Conservation (phyloP, 2,797 vertebrate species). For the Meda fulgida region DNA sequence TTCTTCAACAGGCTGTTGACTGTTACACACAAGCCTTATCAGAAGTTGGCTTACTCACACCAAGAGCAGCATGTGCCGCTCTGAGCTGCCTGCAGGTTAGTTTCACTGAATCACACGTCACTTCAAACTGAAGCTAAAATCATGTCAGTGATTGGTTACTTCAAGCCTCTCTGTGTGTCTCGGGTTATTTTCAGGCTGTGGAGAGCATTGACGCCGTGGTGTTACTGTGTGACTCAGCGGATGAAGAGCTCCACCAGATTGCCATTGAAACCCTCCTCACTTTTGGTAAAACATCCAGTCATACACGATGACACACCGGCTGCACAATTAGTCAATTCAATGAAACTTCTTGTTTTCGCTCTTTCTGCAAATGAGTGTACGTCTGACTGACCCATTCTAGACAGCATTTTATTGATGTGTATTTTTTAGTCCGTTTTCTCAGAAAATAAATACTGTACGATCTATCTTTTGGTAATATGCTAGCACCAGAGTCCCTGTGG, state of each 20-base stretch:
- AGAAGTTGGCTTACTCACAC: slow-evolving; percentile 84
- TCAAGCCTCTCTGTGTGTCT: background rate
- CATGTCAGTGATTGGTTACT: slow-evolving; percentile 2
- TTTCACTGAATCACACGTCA: background rate
- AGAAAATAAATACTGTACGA: background rate
- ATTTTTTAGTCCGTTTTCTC: background rate
- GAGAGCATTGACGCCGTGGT: slow-evolving; percentile 92
- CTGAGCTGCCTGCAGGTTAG: slow-evolving; percentile 91
- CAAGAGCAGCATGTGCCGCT: slow-evolving; percentile 90
- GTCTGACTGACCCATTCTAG: background rate
- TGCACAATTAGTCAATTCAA: background rate
- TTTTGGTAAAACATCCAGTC: slow-evolving; percentile 80
- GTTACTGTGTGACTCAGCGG: slow-evolving; percentile 88
- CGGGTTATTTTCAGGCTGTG: slow-evolving; percentile 77
- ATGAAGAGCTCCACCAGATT: slow-evolving; percentile 89
- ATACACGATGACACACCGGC: background rate
- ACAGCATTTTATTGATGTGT: background rate
- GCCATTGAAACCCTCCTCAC: slow-evolving; percentile 93
- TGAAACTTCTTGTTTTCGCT: background rate
- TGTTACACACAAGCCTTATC: slow-evolving; percentile 91
- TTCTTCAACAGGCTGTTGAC: slow-evolving; percentile 84
- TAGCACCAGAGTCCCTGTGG: background rate
- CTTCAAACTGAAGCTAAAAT: background rate
- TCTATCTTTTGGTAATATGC: background rate
- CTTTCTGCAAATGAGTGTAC: background rate